Evolutionary conservation across 2,888 invertebrate genomes (phyloP).

Genomic region (Lapara coniferarum): DNA sequence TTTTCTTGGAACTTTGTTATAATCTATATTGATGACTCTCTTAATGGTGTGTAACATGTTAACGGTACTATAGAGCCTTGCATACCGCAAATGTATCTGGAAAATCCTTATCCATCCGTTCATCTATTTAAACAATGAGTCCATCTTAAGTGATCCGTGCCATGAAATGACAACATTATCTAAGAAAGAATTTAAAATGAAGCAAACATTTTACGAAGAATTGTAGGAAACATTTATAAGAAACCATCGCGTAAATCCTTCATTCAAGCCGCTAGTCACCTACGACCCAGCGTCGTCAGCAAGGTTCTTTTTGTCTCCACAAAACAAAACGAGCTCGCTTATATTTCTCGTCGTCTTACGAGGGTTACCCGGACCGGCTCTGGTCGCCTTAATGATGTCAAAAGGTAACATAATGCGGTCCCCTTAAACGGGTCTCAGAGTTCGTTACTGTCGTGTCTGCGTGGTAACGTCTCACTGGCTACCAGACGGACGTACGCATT

Average conservation of each 20-base stretch:
- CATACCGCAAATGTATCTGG: no score
- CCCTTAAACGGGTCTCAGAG: conserved; percentile 68
- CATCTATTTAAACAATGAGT: no score
- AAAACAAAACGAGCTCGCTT: conserved; percentile 28
- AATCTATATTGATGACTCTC: no score
- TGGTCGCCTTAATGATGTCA: conserved; percentile 76
- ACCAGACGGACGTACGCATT: conserved; percentile 53
- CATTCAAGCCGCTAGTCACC: neutral
- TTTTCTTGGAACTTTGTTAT: no score
- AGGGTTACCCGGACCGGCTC: conserved; percentile 51
- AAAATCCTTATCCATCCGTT: no score
- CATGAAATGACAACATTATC: neutral
- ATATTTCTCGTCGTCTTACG: conserved; percentile 38
- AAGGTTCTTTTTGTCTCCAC: neutral
- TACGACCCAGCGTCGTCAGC: neutral
- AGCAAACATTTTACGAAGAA: neutral
- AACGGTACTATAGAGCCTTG: no score
- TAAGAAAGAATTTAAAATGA: neutral
- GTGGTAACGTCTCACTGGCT: conserved; percentile 70
- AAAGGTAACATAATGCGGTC: conserved; percentile 74
- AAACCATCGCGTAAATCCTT: neutral
- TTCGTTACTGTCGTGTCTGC: conserved; percentile 76
- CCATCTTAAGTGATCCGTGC: no score
- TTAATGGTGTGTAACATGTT: no score
- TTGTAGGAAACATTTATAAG: neutral